A percentile compares a stretch with the other conserved stretches of the same genome.
Evolutionary conservation across 2,888 invertebrate genomes (phyloP).

Genomic region (Dolichomitus sp.): DNA sequence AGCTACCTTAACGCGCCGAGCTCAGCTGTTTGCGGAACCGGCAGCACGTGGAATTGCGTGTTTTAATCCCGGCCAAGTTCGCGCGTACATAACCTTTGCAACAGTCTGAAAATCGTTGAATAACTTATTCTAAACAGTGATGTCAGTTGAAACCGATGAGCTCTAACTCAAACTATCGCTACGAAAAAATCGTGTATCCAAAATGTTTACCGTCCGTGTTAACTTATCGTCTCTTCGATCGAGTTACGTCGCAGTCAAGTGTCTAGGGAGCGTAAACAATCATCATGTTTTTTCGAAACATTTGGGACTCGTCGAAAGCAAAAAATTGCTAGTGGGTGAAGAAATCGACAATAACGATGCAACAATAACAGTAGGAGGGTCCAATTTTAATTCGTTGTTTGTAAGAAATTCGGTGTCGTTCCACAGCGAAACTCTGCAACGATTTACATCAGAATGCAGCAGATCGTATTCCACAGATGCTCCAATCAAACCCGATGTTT

Average conservation of each 20-base stretch:
- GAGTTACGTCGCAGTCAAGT: conserved; percentile 18
- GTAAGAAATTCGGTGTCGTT: background rate
- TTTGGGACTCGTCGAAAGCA: background rate
- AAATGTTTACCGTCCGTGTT: conserved; percentile 48
- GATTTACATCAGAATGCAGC: background rate
- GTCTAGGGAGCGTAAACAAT: conserved; percentile 43
- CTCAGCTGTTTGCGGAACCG: background rate
- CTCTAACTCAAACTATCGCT: background rate
- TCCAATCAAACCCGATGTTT: conserved; percentile 72
- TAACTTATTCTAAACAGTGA: background rate
- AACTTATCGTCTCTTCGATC: conserved; percentile 29
- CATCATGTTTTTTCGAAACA: conserved; percentile 15
- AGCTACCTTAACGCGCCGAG: background rate
- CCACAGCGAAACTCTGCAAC: background rate
- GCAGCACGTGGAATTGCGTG: background rate
- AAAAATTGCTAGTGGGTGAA: background rate
- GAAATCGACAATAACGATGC: background rate
- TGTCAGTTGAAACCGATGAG: background rate
- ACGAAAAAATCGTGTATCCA: background rate
- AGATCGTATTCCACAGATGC: conserved; percentile 33
- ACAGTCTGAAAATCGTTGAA: background rate
- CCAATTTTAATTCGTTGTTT: background rate
- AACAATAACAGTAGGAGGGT: background rate
- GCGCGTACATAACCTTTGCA: background rate
- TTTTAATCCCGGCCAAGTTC: background rate